These are phyloP conservation scores for Polyommatus icarus DNA, from an alignment of 2,888 invertebrate species.

Conservation along the genomic window DNA sequence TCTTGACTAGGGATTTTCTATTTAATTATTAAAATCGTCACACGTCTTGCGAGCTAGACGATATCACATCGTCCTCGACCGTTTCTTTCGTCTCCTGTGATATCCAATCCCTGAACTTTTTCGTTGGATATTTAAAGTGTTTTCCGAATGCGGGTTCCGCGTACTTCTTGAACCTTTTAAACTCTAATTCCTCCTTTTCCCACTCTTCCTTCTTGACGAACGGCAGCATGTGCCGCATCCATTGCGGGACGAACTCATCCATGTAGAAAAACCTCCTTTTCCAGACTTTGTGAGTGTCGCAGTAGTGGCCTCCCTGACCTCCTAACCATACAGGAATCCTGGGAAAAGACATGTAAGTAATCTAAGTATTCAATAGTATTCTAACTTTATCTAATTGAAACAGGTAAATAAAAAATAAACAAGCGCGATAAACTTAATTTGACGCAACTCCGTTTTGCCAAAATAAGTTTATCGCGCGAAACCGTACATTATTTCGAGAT, in stretches of 20 bases:
- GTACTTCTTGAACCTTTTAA: constrained; percentile 52
- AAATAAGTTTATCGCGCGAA: too few species aligned
- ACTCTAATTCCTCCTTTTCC: constrained; percentile 54
- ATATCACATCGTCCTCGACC: constrained; percentile 44
- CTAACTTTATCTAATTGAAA: too few species aligned
- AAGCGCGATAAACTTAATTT: too few species aligned
- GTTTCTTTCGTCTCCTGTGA: constrained; percentile 51
- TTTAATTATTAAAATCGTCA: not conserved
- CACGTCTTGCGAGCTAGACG: constrained; percentile 32
- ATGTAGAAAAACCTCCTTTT: constrained; percentile 57
- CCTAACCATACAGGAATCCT: constrained; percentile 60
- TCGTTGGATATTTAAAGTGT: constrained; percentile 53
- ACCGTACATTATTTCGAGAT: too few species aligned
- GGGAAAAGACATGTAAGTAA: constrained; percentile 15
- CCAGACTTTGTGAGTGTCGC: constrained; percentile 59
- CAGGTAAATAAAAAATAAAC: too few species aligned
- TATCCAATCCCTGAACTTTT: constrained; percentile 47
- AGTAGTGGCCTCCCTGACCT: constrained; percentile 52
- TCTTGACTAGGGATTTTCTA: too few species aligned
- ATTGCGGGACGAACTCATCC: constrained; percentile 59
- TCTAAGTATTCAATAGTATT: too few species aligned
- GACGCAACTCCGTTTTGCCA: too few species aligned
- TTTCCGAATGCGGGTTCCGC: constrained; percentile 59
- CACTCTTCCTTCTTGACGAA: constrained; percentile 56
- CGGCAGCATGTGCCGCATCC: constrained; percentile 51